These are phyloP conservation scores for Hoplostethus mediterraneus DNA, from an alignment of 2,797 vertebrate species.

Conservation along the genomic window DNA sequence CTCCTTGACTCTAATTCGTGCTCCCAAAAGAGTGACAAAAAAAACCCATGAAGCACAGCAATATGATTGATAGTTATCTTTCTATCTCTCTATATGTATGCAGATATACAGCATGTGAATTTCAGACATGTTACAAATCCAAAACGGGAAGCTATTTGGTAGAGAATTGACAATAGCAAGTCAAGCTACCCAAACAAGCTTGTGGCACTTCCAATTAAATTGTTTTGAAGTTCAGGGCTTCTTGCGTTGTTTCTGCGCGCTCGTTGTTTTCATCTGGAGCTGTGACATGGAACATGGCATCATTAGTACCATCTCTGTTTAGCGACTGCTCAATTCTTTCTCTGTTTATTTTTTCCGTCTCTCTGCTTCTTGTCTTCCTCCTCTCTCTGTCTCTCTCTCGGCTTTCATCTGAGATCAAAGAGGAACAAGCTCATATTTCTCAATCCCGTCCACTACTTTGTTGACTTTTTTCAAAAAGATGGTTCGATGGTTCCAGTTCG, in stretches of 20 bases:
- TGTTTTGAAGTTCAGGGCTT: constrained; percentile 72
- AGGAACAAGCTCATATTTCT: constrained; percentile 50
- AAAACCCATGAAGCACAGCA: not conserved
- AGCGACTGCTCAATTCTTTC: constrained; percentile 28
- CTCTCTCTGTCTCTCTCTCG: constrained; percentile 7
- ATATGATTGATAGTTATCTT: not conserved
- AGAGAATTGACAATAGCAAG: constrained; percentile 40
- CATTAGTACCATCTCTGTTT: constrained; percentile 59
- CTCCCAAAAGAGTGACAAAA: not conserved
- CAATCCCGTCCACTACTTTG: constrained; percentile 29
- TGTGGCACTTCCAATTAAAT: constrained; percentile 74
- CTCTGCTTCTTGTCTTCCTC: constrained; percentile 43
- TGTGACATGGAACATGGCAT: constrained; percentile 59
- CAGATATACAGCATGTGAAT: not conserved
- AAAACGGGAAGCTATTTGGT: constrained; percentile 14
- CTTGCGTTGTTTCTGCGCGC: constrained; percentile 57
- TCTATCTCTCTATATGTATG: not conserved
- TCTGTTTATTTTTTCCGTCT: not conserved
- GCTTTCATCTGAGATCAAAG: constrained; percentile 67
- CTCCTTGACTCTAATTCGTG: constrained; percentile 15
- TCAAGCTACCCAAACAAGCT: constrained; percentile 48
- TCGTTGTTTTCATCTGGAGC: constrained; percentile 53
- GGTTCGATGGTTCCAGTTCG: no score
- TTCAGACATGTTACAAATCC: constrained; percentile 9
- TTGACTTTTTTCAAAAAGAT: not conserved